Evolutionary conservation across 2,888 invertebrate genomes (phyloP), one percentile per base, ranked within the genome.

Genomic region (Volucella inanis): DNA sequence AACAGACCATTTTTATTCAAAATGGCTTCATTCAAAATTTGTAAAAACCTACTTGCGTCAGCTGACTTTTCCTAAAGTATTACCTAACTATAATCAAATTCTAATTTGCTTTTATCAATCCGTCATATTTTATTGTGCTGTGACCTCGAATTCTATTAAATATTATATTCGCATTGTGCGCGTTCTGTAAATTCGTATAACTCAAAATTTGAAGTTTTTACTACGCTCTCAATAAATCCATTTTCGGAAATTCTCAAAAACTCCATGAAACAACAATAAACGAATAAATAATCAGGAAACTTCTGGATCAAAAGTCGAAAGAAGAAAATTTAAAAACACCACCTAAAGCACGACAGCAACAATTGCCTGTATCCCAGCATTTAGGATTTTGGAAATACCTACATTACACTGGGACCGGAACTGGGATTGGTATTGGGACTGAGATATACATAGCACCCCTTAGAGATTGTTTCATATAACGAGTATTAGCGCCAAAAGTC

Each of bases 231-330:
- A 39, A 50, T 18, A n/a, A 72, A 61, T 39, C n/a, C 45, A n/a
- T 67, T 52, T 18, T 12, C 49, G 18, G 47, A 59, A 49, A 31
- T 59, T 49, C 11, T 18, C 12, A 50, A 52, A 61, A 68, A 47
- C 52, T 47, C 45, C n/a, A 70, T 77, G 62, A 71, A 78, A 55
- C 49, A 78, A 49, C 57, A 71, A 78, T 71, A 78, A 78, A 64
- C 70, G 77, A 78, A 64, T 78, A 71, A 78, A 70, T 64, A 78
- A 64, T 78, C 70, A 78, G 70, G 43, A 70, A 70, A 71, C 22
- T 78, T 55, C 31, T 31, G 10, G 31, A 12, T 57, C 55, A 49
- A 78, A 31, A 78, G 54, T 68, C 54, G 47, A 62, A 52, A n/a
- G 54, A 14, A 43, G 45, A 38, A 50, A 57, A 57, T 59, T 43